These are phyloP conservation scores for Collichthys lucidus DNA, from an alignment of 2,113 vertebrate genomes.

Conservation along the genomic window DNA sequence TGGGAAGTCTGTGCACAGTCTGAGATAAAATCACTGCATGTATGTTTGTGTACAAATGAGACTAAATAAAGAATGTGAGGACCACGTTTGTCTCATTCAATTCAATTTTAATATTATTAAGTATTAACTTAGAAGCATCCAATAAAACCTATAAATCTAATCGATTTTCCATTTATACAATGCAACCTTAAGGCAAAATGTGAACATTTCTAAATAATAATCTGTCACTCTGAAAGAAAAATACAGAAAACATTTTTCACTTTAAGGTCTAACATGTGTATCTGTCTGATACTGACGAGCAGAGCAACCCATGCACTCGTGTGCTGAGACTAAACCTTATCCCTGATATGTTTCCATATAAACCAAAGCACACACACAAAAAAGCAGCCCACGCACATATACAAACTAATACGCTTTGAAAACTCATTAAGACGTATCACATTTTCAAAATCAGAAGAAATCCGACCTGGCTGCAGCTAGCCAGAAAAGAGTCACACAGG, in stretches of 20 bases:
- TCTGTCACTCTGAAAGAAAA: slow-evolving; percentile 28
- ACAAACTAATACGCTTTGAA: slow-evolving; percentile 27
- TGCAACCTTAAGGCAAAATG: slow-evolving; percentile 23
- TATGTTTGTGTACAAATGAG: slow-evolving; percentile 24
- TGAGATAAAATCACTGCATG: slow-evolving; percentile 1
- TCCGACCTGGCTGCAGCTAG: background rate
- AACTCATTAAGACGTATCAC: slow-evolving; percentile 74
- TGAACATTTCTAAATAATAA: slow-evolving; percentile 39
- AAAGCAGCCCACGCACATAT: slow-evolving; percentile 11
- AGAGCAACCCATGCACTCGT: slow-evolving; percentile 9
- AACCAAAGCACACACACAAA: slow-evolving; percentile 14
- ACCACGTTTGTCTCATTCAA: slow-evolving; percentile 44
- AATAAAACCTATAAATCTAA: background rate
- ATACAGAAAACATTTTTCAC: slow-evolving; percentile 24
- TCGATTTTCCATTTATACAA: slow-evolving; percentile 15
- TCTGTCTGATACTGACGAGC: background rate
- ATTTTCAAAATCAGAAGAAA: slow-evolving; percentile 34
- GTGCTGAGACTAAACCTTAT: slow-evolving; percentile 25
- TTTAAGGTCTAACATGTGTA: slow-evolving; percentile 24
- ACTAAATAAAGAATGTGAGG: slow-evolving; percentile 55
- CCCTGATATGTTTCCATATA: slow-evolving; percentile 59
- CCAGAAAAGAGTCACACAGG: background rate
- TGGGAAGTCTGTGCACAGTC: background rate
- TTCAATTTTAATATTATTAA: slow-evolving; percentile 26
- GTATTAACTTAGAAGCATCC: slow-evolving; percentile 10